Percentiles rank a stretch among this genome's conserved stretches.
phyloP scores from a whole-genome alignment of 2,888 invertebrate species.

The Synanthedon vespiformis region DNA sequence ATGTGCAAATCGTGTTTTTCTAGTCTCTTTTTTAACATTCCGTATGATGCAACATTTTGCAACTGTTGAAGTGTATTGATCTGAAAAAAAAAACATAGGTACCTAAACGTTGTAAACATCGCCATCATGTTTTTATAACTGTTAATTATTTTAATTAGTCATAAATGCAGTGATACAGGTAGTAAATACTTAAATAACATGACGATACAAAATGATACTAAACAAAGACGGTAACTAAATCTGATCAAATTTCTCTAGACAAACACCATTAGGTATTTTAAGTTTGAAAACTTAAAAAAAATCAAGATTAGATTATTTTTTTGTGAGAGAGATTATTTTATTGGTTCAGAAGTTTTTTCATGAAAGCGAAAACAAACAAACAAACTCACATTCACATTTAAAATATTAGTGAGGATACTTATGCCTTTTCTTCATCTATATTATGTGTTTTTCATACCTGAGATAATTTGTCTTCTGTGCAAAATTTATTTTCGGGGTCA shows the following conservation, averaged over 20 bases:
- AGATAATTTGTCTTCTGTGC: conserved; percentile 91
- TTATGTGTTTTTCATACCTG: conserved; percentile 73
- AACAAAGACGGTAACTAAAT: too few relatives aligned
- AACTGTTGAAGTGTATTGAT: conserved; percentile 91
- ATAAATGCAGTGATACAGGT: neutral
- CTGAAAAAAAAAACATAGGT: conserved; percentile 45
- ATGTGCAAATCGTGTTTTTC: conserved; percentile 86
- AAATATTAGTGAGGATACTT: too few relatives aligned
- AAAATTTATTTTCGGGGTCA: conserved; percentile 91
- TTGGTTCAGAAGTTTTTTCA: too few relatives aligned
- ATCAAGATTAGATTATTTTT: too few relatives aligned
- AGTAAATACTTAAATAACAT: neutral
- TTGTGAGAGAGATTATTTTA: too few relatives aligned
- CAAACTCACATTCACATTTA: too few relatives aligned
- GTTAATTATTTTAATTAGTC: neutral
- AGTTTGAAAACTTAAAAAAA: too few relatives aligned
- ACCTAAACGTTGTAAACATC: neutral
- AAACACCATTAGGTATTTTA: too few relatives aligned
- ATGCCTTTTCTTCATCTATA: too few relatives aligned
- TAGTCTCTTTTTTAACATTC: conserved; percentile 85
- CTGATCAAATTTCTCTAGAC: too few relatives aligned
- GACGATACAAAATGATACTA: too few relatives aligned
- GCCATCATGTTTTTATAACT: neutral
- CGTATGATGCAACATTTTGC: conserved; percentile 93
- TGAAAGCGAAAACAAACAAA: too few relatives aligned